Conservation (phyloP, 2,113 vertebrate genomes). For the Sphaerodactylus townsendi region DNA sequence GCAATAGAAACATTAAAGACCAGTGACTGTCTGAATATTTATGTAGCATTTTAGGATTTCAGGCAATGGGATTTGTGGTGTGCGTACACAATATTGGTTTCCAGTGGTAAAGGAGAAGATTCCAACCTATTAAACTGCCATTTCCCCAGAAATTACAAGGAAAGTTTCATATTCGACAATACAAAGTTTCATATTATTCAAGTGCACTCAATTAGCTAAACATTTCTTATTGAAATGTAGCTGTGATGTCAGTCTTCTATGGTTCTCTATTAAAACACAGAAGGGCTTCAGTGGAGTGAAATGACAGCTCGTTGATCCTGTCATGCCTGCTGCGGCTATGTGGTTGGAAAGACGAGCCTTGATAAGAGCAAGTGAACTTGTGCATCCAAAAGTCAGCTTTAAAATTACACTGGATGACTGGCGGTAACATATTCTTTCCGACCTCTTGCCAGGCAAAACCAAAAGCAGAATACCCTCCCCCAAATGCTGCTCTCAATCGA, state of each 20-base stretch:
- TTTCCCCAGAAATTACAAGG: conserved; percentile 27
- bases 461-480: background rate
- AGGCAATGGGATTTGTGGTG: background rate
- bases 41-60: background rate
- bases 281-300: conserved; percentile 32
- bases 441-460: conserved; percentile 39
- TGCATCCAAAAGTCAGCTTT: conserved; percentile 40
- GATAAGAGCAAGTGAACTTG: conserved; percentile 44
- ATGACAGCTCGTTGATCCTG: conserved; percentile 34
- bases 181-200: conserved; percentile 59
- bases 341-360: conserved; percentile 25
- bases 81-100: conserved; percentile 43
- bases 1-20: background rate
- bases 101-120: conserved; percentile 49
- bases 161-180: conserved; percentile 52
- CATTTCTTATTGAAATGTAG: conserved; percentile 49
- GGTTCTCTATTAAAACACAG: conserved; percentile 52
- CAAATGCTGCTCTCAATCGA: conserved; percentile 32
- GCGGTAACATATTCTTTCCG: conserved; percentile 58
- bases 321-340: conserved; percentile 9
- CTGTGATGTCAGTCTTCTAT: conserved; percentile 23
- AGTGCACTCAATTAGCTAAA: conserved; percentile 57
- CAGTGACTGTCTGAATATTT: background rate
- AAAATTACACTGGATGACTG: conserved; percentile 51
- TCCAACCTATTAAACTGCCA: conserved; percentile 61